These are phyloP conservation scores for Brachionus asplanchnoidis DNA, from an alignment of 1,140 invertebrate genomes.

Conservation along the genomic window DNA sequence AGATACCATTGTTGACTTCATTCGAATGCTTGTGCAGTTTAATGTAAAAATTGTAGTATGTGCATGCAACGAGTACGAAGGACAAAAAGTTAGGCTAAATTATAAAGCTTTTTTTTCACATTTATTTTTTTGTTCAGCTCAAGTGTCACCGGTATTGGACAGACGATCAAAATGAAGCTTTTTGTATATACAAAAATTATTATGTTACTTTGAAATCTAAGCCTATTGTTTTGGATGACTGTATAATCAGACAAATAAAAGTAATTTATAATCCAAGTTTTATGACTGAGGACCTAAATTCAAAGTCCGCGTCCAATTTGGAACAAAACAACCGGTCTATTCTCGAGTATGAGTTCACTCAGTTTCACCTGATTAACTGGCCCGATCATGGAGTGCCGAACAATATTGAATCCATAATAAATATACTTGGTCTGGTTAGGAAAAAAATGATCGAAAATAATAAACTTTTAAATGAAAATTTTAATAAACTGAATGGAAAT, in stretches of 20 bases:
- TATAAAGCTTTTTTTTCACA: background rate
- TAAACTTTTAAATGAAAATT: background rate
- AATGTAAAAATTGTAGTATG: conserved; percentile 30
- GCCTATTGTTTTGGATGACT: conserved; percentile 8
- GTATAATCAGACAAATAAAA: conserved; percentile 13
- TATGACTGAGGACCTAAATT: background rate
- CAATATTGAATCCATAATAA: conserved; percentile 16
- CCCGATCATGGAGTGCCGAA: conserved; percentile 41
- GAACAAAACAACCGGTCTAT: background rate
- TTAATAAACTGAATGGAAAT: background rate
- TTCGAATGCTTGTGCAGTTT: conserved; percentile 24
- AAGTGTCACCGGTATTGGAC: conserved; percentile 41
- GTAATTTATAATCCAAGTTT: background rate
- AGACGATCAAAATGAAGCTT: conserved; percentile 9
- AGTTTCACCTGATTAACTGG: conserved; percentile 40
- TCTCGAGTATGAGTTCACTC: conserved; percentile 27
- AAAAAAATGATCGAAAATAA: conserved; percentile 39
- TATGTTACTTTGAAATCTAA: background rate
- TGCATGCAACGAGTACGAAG: conserved; percentile 35
- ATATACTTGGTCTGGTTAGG: conserved; percentile 15
- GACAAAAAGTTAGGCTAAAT: background rate
- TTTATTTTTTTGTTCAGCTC: conserved; percentile 16
- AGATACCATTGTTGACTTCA: conserved; percentile 13
- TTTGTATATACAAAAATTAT: conserved; percentile 51
- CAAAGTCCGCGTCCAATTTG: background rate